Evolutionary conservation across 2,113 vertebrate species (phyloP).

Genomic region (Gulo gulo): DNA sequence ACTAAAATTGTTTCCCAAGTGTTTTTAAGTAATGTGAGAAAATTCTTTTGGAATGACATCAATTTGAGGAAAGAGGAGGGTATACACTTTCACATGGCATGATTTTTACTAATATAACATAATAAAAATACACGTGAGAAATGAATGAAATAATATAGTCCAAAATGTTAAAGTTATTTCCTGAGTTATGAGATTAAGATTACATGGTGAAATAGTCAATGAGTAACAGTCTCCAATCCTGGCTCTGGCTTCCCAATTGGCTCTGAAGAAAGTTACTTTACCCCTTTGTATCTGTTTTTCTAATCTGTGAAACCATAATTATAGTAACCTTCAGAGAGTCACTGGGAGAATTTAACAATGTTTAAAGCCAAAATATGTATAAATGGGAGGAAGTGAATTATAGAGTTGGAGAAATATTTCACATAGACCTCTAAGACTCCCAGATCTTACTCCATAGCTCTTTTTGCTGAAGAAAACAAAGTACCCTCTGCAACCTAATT

Average conservation of each 20-base stretch:
- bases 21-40: neutral
- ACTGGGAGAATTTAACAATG: neutral
- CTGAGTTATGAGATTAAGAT: neutral
- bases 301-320: neutral
- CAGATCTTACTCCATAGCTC: neutral
- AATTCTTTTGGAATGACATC: neutral
- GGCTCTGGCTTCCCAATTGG: neutral
- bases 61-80: neutral
- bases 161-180: neutral
- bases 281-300: neutral
- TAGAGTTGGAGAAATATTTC: neutral
- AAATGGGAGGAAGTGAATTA: neutral
- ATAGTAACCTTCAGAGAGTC: neutral
- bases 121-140: neutral
- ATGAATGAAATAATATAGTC: neutral
- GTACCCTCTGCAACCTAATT: neutral
- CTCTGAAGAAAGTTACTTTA: neutral
- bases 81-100: neutral
- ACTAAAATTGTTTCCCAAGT: neutral
- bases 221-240: neutral
- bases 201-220: neutral
- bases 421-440: neutral
- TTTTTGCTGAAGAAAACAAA: neutral
- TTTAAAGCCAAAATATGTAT: neutral
- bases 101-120: neutral